These are phyloP conservation scores for Cacatua alba DNA, from an alignment of 2,113 vertebrate species.

Conservation along the genomic window DNA sequence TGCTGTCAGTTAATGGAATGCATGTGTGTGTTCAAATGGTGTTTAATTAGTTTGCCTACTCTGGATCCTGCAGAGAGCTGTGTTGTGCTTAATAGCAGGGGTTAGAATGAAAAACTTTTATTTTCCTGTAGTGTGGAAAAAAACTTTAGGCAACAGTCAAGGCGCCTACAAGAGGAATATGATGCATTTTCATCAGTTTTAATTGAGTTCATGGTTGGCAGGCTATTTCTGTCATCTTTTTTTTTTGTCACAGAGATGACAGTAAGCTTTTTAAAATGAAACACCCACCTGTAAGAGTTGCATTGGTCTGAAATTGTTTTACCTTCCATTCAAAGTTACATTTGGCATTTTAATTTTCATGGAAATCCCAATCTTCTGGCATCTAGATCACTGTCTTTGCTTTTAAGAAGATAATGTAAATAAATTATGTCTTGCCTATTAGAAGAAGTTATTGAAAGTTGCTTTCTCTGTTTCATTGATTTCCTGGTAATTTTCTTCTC, in stretches of 20 bases:
- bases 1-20: slow-evolving; percentile 2
- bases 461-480: neutral
- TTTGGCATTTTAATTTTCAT: neutral
- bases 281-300: neutral
- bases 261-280: neutral
- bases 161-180: neutral
- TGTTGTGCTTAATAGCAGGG: neutral
- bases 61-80: neutral
- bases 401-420: neutral
- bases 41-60: slow-evolving; percentile 5
- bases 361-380: neutral
- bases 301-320: neutral
- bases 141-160: neutral
- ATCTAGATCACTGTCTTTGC: neutral
- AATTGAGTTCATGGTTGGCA: neutral
- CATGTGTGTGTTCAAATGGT: neutral
- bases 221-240: neutral
- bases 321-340: neutral
- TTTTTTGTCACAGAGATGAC: neutral
- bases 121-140: neutral
- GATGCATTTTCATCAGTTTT: neutral
- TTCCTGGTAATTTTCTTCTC: neutral
- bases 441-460: neutral
- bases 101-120: neutral
- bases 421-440: neutral